A percentile compares a stretch with the other conserved stretches of the same genome.
Evolutionary conservation across 1,140 invertebrate species (phyloP).

Genomic region (Tenebrio molitor): DNA sequence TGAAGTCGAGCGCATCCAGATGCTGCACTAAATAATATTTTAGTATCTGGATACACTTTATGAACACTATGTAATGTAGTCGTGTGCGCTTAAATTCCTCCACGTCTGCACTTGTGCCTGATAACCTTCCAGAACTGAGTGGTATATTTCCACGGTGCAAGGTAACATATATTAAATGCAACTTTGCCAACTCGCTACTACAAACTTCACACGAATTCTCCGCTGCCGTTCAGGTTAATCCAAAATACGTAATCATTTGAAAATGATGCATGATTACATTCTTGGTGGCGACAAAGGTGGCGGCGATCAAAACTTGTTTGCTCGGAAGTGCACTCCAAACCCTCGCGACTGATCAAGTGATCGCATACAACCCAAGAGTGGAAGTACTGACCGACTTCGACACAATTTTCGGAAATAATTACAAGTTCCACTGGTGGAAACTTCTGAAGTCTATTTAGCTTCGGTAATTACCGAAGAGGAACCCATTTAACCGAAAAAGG

Average conservation of each 20-base stretch:
- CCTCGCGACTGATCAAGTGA: background rate
- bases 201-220: slow-evolving; percentile 31
- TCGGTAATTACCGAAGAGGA: slow-evolving; percentile 4
- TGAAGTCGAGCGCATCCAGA: no score
- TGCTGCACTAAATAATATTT: slow-evolving; percentile 15
- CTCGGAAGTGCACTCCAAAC: no score
- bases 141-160: background rate
- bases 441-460: slow-evolving; percentile 10
- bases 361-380: background rate
- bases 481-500: background rate
- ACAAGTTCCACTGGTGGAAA: background rate
- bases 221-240: slow-evolving; percentile 16
- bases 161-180: slow-evolving; percentile 8
- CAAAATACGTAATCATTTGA: slow-evolving; percentile 8
- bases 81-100: background rate
- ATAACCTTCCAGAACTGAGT: background rate
- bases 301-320: no score
- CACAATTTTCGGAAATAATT: background rate
- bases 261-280: slow-evolving; percentile 8
- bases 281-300: no score
- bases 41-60: slow-evolving; percentile 13
- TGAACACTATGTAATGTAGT: background rate
- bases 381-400: no score
- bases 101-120: background rate
- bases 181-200: slow-evolving; percentile 24